Evolutionary conservation across 2,113 vertebrate genomes (phyloP).

Genomic region (Chloebia gouldiae): DNA sequence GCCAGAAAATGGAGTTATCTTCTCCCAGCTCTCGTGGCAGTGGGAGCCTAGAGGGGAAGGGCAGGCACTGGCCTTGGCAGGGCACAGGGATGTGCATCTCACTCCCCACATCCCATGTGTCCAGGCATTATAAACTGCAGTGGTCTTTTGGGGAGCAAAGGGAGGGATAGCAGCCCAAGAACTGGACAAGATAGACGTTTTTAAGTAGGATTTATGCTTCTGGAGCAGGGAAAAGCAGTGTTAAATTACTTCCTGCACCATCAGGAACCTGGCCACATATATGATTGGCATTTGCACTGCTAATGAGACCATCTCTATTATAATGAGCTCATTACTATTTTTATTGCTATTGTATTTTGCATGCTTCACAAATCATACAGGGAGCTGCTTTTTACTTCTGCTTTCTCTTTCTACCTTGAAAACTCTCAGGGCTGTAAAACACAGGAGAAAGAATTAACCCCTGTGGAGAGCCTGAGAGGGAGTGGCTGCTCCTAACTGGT

Average conservation of each 20-base stretch:
- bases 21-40: background rate
- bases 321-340: slow-evolving; percentile 54
- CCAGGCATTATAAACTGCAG: background rate
- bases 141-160: background rate
- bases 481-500: background rate
- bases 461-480: background rate
- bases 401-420: slow-evolving; percentile 2
- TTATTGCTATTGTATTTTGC: slow-evolving; percentile 44
- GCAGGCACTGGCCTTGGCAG: background rate
- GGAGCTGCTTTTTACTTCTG: slow-evolving; percentile 8
- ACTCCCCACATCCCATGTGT: accelerated
- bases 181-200: background rate
- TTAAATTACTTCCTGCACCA: background rate
- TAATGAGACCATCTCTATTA: slow-evolving; percentile 44
- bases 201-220: background rate
- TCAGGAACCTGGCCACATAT: background rate
- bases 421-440: background rate
- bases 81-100: background rate
- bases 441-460: background rate
- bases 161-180: background rate
- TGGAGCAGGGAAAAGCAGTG: background rate
- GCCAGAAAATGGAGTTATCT: background rate
- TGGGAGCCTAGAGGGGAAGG: background rate
- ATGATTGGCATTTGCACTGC: slow-evolving; percentile 16
- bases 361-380: slow-evolving; percentile 21